Evolutionary conservation across 1,140 invertebrate genomes (phyloP), one percentile per base, ranked within the genome.

Genomic region (Protaetia brevitarsis): DNA sequence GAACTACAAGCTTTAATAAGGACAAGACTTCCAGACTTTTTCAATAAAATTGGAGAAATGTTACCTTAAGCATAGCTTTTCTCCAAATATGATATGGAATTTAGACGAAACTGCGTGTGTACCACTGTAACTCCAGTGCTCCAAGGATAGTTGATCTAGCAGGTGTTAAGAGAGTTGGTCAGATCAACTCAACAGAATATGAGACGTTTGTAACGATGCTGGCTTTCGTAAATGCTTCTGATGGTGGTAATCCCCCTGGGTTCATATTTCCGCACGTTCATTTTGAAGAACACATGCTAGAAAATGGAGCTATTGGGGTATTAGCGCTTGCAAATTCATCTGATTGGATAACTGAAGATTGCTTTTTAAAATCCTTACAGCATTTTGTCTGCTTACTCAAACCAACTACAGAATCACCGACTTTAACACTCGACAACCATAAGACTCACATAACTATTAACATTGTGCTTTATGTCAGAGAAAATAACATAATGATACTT

Each of bases 341-440:
- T 57, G 51, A 21, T 26, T 4, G 51, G 11, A 57, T 63, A 26
- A 63, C 36, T 23, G 21, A 34, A 37, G 13, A 37, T 11, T 34
- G 29, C 3, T 58, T 21, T 21, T 3, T 58, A 6, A n/a, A 58
- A 8, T 29, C 31, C 34, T 26, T 62, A 36, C 5, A 36, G 30
- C 60, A 62, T 36, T 34, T 13, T 7, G 10, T 29, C 37, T 31
- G 51, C 11, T 34, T 34, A 36, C 2, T 57, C 4, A 57, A 57
- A 21, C 16, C 51, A 57, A 57, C 51, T 57, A 16, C 19, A 21
- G n/a, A 37, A 37, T 37, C n/a, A 5, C 36, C n/a, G 36, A n/a
- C n/a, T n/a, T n/a, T 64, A 5, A 4, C 56, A 51, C 11, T 65
- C n/a, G 63, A 65, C 21, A 65, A 65, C 63, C 27, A 65, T 27